Base-by-base conservation (phyloP, 1,140 invertebrate genomes). In the Ylistrum balloti region DNA sequence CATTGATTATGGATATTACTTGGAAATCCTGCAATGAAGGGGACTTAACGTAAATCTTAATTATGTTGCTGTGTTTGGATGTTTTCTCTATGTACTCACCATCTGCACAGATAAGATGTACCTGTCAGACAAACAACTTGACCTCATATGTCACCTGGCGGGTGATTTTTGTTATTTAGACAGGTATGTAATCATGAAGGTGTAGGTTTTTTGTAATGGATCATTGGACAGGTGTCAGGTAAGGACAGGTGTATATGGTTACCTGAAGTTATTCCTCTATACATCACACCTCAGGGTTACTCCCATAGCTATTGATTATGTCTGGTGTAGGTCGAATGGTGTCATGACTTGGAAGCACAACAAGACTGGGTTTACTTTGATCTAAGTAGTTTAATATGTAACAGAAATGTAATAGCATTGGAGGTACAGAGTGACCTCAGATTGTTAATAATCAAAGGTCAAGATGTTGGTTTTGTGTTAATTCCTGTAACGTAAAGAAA, bases 141-240 rank as follows among this genome's bases (percentile, higher is more conserved):
- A 74, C 56, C 56, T 74, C 22, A 74, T 74, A 74, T 28, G 22
- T 74, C 56, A 74, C n/a, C 56, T 74, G 9, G 5, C 56, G 28
- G 56, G 56, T 74, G 56, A 74, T 74, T 74, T 74, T 74, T 74
- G 56, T 74, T 74, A 74, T 74, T n/a, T 74, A 74, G 56, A n/a
- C 56, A 17, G 56, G 22, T n/a, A 74, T 22, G 22, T 74, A n/a
- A 74, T 74, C 56, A 74, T 74, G 22, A 28, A n/a, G 56, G 15
- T n/a, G 56, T n/a, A 3, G 22, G 56, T 22, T 74, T 48, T 74
- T 74, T 74, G 56, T 74, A 28, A 74, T 74, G 22, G 56, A 74
- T 74, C 17, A 74, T n/a, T 74, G 56, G 56, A n/a, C 56, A 74
- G 56, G 56, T 74, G 17, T 74, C 56, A 3, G 28, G n/a, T 74